A percentile compares a stretch with the other conserved stretches of the same genome.
phyloP scores from a whole-genome alignment of 2,113 vertebrate genomes.

The Odocoileus hemionus region DNA sequence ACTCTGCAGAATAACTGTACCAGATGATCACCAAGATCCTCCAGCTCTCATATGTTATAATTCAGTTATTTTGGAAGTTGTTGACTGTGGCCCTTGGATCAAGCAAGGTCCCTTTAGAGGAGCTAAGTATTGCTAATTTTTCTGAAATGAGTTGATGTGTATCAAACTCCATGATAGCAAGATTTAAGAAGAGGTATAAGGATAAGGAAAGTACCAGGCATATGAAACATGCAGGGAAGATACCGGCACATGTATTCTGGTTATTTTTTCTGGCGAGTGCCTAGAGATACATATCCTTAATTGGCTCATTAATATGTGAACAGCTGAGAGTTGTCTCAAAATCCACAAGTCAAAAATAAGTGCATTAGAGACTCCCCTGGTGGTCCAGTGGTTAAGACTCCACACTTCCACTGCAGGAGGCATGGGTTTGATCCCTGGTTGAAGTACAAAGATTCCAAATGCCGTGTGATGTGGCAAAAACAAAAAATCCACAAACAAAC shows the following conservation, averaged over 20 bases:
- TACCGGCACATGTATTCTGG: not conserved
- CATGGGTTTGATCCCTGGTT: not conserved
- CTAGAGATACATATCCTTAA: not conserved
- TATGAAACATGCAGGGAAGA: not conserved
- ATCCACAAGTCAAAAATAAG: not conserved
- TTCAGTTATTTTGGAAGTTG: not conserved
- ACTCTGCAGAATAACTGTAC: not conserved
- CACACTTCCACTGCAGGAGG: not conserved
- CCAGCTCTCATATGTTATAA: not conserved
- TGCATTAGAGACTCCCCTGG: not conserved
- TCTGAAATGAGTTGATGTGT: constrained; percentile 2
- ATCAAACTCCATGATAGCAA: not conserved
- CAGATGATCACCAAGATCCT: not conserved
- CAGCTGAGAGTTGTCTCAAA: not conserved
- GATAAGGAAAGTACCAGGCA: not conserved
- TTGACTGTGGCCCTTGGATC: not conserved
- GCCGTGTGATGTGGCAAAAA: not conserved
- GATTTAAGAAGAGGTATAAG: not conserved
- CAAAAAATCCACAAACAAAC: not conserved
- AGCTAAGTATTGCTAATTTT: not conserved
- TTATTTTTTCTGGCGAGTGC: not conserved
- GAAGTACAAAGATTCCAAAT: not conserved
- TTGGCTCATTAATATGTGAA: not conserved
- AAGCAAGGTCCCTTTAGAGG: not conserved
- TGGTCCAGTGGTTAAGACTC: not conserved